Percentiles rank a stretch among this genome's conserved stretches.
phyloP scores from a whole-genome alignment of 2,797 vertebrate species.

The Australoheros facetus region DNA sequence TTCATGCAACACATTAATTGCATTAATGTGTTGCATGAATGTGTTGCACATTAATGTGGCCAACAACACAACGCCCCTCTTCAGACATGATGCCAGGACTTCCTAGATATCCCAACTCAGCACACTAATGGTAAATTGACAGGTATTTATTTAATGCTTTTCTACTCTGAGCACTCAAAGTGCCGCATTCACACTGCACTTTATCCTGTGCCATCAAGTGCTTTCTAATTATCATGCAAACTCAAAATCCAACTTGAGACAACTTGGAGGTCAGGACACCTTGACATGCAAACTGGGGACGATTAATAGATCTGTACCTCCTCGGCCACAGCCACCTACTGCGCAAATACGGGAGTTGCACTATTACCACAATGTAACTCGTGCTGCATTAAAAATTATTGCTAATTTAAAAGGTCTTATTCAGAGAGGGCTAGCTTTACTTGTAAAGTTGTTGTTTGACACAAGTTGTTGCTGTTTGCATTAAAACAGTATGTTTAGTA shows the following conservation, averaged over 20 bases:
- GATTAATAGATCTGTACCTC: neutral
- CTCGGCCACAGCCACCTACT: neutral
- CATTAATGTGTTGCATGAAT: too few species aligned
- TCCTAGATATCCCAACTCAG: neutral
- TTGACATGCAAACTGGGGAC: accelerated
- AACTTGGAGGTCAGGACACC: neutral
- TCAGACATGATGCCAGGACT: neutral
- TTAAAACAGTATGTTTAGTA: neutral
- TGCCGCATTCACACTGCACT: neutral
- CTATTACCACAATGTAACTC: neutral
- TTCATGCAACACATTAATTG: too few species aligned
- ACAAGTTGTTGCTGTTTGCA: neutral
- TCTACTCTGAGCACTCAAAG: neutral
- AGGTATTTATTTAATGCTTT: neutral
- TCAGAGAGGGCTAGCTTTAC: neutral
- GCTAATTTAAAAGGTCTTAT: neutral
- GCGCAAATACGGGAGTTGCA: too few species aligned
- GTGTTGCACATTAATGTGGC: too few species aligned
- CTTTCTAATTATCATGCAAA: neutral
- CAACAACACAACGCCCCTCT: neutral
- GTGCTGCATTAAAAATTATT: neutral
- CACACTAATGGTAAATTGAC: neutral
- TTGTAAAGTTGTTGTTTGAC: neutral
- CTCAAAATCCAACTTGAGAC: neutral
- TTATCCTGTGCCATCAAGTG: neutral